These are phyloP conservation scores for Pangasius djambal DNA, from an alignment of 2,797 vertebrate species.

Conservation along the genomic window DNA sequence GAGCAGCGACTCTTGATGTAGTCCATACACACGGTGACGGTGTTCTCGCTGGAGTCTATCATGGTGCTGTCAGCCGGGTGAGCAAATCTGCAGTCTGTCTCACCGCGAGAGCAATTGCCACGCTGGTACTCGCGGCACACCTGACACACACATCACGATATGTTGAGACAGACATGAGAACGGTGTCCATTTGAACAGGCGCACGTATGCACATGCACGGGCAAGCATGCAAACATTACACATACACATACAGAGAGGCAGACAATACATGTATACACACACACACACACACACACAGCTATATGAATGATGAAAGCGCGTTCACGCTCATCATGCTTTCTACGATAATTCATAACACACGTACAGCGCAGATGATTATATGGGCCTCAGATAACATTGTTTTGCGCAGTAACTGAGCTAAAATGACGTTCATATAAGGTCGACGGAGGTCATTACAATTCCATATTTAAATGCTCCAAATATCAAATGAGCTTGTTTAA, in stretches of 20 bases:
- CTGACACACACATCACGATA: constrained; percentile 65
- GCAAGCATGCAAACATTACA: neutral
- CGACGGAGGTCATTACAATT: neutral
- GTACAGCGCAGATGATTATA: neutral
- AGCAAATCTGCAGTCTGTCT: constrained; percentile 95
- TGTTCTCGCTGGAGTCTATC: constrained; percentile 99
- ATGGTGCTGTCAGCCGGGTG: constrained; percentile 96
- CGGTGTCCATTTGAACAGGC: neutral
- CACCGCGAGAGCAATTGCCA: constrained; percentile 94
- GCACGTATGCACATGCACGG: neutral
- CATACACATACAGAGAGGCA: neutral
- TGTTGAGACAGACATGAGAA: neutral
- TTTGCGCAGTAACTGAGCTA: neutral
- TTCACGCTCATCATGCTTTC: neutral
- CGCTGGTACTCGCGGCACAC: constrained; percentile 98
- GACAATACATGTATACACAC: too few species aligned
- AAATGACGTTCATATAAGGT: too few species aligned
- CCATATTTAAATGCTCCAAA: neutral
- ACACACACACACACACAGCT: neutral
- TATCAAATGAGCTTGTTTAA: neutral
- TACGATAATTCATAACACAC: neutral
- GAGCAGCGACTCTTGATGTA: constrained; percentile 99
- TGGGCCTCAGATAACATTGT: neutral
- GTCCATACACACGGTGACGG: constrained; percentile 98
- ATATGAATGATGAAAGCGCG: neutral